Conservation (phyloP, 2,888 invertebrate species). For the Sphaeridia pumilis region DNA sequence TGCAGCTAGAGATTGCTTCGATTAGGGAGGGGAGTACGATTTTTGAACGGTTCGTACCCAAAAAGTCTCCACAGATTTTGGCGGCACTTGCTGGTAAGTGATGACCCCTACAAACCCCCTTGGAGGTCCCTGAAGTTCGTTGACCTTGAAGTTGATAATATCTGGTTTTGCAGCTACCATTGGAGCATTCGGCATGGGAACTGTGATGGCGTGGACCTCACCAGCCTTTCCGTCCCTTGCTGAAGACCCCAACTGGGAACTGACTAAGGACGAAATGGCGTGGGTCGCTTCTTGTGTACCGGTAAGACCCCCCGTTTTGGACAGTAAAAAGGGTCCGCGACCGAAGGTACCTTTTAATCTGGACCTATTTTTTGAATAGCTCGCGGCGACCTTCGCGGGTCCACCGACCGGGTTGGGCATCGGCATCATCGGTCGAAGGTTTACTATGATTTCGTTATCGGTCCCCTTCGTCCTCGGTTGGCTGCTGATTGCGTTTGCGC, state of each 20-base stretch:
- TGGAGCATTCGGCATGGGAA: conserved; percentile 29
- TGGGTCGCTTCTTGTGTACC: conserved; percentile 48
- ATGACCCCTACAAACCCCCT: no score
- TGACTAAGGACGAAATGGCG: conserved; percentile 39
- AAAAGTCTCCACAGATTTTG: conserved; percentile 15
- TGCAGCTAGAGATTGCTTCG: conserved; percentile 10
- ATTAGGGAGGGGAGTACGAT: conserved; percentile 3
- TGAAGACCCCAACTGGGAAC: not conserved
- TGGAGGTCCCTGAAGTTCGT: not conserved
- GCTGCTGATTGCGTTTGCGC: conserved; percentile 37
- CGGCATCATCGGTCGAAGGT: conserved; percentile 21
- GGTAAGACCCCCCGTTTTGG: no score
- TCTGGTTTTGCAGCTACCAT: conserved; percentile 18
- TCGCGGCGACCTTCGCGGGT: conserved; percentile 23
- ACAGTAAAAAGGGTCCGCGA: no score
- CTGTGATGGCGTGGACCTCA: conserved; percentile 24
- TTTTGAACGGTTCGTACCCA: conserved; percentile 11
- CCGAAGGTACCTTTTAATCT: no score
- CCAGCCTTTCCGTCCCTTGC: conserved; percentile 15
- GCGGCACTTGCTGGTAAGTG: conserved; percentile 15
- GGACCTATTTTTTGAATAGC: no score
- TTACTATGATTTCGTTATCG: conserved; percentile 23
- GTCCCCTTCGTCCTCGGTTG: conserved; percentile 41
- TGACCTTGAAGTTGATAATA: not conserved
- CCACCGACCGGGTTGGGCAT: conserved; percentile 23